These are phyloP conservation scores for Oophaga sylvatica DNA, from an alignment of 2,797 vertebrate species.

Conservation along the genomic window DNA sequence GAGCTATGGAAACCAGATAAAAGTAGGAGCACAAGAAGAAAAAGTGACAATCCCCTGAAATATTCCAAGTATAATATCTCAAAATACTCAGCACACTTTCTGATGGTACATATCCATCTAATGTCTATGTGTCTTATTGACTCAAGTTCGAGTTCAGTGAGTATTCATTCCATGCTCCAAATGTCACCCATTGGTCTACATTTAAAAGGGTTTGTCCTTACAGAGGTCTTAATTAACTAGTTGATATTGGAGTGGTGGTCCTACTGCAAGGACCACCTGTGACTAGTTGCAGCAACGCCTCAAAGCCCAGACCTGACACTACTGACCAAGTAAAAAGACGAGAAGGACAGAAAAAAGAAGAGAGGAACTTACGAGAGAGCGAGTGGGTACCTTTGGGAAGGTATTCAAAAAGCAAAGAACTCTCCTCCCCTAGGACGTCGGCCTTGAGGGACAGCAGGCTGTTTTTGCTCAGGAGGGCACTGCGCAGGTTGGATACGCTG, in stretches of 20 bases:
- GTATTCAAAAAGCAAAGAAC: slow-evolving; percentile 92
- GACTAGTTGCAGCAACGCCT: neutral
- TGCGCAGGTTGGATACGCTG: slow-evolving; percentile 90
- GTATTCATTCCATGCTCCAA: too few relatives aligned
- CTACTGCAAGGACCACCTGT: neutral
- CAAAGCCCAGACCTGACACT: neutral
- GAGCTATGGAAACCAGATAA: too few relatives aligned
- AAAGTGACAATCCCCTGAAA: too few relatives aligned
- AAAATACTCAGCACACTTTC: too few relatives aligned
- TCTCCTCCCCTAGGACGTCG: slow-evolving; percentile 91
- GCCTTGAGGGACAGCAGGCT: slow-evolving; percentile 94
- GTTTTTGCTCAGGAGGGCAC: slow-evolving; percentile 97
- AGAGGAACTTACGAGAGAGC: slow-evolving; percentile 88
- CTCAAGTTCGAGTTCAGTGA: too few relatives aligned
- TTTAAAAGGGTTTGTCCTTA: neutral
- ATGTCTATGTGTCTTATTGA: too few relatives aligned
- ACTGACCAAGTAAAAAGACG: neutral
- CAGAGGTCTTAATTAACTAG: neutral
- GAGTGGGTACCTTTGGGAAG: slow-evolving; percentile 93
- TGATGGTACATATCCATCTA: too few relatives aligned
- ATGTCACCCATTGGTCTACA: too few relatives aligned
- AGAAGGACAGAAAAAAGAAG: slow-evolving; percentile 15
- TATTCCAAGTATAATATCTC: too few relatives aligned
- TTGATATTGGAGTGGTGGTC: neutral
- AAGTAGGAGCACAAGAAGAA: too few relatives aligned